Base-by-base conservation (phyloP, 2,888 invertebrate species). In the Zygothrica quintamaculata region DNA sequence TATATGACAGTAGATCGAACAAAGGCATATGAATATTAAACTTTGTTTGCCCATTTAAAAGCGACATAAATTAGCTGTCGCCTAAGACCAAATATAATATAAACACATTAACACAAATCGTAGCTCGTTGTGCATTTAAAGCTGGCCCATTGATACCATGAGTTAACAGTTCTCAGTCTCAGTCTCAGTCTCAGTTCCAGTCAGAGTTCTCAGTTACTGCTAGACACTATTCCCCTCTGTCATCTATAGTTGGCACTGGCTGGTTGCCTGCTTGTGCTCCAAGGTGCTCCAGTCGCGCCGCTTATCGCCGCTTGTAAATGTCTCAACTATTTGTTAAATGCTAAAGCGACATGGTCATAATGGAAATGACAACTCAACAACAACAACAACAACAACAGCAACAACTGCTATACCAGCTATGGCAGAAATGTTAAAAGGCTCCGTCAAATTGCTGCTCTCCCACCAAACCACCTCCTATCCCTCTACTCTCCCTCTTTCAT, bases 291-390 rank as follows among this genome's bases (percentile, higher is more conserved):
- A n/a, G 60, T 12, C 26, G 7, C 31, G 25, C 11, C 57, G 59
- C 76, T 88, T 88, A 88, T 89, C 88, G 74, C 37, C 51, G 66
- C 88, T 88, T 88, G 88, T 88, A 89, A 89, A 88, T 88, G 89
- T 88, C 89, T 88, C 89, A 89, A 88, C 88, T 88, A 89, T 88
- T 89, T 89, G 88, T 89, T 88, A 89, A 88, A 88, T 85, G 85
- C 86, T 88, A 84, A 89, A 87, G 82, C 88, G 89, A 88, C 88
- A 85, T 76, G 75, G 75, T 80, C 78, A 84, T 89, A 88, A 89
- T 89, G 88, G 88, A 88, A 89, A 85, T 88, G 88, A 88, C 88
- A 88, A 88, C 81, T 84, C 74, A 80, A 84, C 87, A 88, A 75
- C 74, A 64, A 68, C 70, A 73, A 66, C 60, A 48, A 29, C 58